Base-by-base conservation (phyloP, 2,113 vertebrate species). In the Bothrops jararaca region DNA sequence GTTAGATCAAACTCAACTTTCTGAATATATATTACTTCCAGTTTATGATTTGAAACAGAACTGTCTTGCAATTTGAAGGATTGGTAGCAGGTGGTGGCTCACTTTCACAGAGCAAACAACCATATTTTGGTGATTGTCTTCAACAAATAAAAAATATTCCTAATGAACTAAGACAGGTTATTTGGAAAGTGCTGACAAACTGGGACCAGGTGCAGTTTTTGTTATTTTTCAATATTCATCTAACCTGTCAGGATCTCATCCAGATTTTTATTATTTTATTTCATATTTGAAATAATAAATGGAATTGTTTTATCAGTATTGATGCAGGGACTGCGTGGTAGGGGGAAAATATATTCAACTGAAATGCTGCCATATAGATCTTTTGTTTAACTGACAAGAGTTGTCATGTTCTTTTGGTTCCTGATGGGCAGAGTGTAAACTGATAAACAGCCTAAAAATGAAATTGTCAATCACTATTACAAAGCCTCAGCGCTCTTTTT, bases 381-480 rank as follows among this genome's bases (percentile, higher is more conserved):
- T 94, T 96, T 92, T 96, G 96, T 93, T 93, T 93, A 95, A 26
- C 90, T 97, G 97, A 97, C 96, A 95, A 88, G 96, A 94, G 89
- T 90, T 97, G 97, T 97, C 96, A 94, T 96, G 95, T 97, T 97
- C 97, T 95, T 42, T 94, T 94, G 97, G 94, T 97, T 96, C 97
- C 96, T 45, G 91, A 95, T 42, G 94, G 56, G 93, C 94, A 56
- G 92, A 97, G 96, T 95, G 90, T 95, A 56, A 94, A 89, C 95
- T 96, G 96, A 96, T 95, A 96, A 97, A 96, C 69, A 95, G 96
- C 97, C 96, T 90, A 52, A 90, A 96, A 97, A 97, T 97, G 97
- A 96, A 96, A 95, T 90, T 98, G 97, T 97, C 97, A 98, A 94
- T 97, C 96, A 96, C 94, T 94, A 96, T 97, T 96, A 96, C 89